Evolutionary conservation across 2,113 vertebrate genomes (phyloP).

Genomic region (Toxotes chatareus): DNA sequence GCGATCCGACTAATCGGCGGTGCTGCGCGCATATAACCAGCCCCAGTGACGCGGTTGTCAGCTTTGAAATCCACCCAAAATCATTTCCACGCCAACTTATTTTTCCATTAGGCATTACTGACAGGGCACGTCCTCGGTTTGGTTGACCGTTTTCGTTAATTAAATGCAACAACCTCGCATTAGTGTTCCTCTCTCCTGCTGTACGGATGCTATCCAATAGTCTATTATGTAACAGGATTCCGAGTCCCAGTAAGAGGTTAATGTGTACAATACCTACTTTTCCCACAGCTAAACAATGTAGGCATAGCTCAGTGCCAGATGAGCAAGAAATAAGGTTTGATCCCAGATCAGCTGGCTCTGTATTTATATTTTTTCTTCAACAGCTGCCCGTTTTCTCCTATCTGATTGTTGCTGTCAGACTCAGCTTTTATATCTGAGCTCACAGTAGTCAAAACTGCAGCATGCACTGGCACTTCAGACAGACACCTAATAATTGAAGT

Average conservation of each 20-base stretch:
- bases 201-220: conserved; percentile 35
- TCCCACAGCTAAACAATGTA: conserved; percentile 8
- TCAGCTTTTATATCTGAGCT: conserved; percentile 3
- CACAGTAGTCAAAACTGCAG: conserved; percentile 16
- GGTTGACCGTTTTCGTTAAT: conserved; percentile 14
- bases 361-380: background rate
- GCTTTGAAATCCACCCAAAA: conserved; percentile 20
- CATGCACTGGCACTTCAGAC: background rate
- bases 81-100: conserved; percentile 5
- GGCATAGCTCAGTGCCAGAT: background rate
- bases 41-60: conserved; percentile 12
- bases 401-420: background rate
- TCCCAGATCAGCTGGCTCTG: background rate
- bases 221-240: conserved; percentile 90
- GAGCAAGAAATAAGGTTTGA: background rate
- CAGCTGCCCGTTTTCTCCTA: background rate
- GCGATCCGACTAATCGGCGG: conserved; percentile 3
- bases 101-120: background rate
- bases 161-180: conserved; percentile 28
- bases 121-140: background rate
- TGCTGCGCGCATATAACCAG: conserved; percentile 22
- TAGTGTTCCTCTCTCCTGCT: conserved; percentile 44
- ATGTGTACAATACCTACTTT: conserved; percentile 28
- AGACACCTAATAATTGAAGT: conserved; percentile 29
- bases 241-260: conserved; percentile 51